Conservation (phyloP, 2,113 vertebrate genomes). For the Cacatua alba region DNA sequence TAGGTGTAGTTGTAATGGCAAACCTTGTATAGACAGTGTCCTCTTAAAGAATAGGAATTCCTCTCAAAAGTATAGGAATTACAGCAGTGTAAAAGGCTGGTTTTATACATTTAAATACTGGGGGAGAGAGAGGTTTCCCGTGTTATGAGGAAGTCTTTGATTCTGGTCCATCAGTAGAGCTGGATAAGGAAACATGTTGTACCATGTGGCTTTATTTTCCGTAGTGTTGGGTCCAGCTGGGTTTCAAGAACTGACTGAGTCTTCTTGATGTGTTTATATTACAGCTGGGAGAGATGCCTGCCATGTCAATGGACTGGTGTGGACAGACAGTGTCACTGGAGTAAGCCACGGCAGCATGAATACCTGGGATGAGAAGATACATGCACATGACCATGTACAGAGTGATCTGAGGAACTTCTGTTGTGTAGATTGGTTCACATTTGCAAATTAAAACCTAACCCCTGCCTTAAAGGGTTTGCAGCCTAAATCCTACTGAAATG, state of each 20-base stretch:
- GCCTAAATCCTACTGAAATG: not conserved
- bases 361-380: not conserved
- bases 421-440: not conserved
- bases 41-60: not conserved
- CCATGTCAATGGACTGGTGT: fast-evolving
- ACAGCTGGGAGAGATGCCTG: not conserved
- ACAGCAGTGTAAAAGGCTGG: not conserved
- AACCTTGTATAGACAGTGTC: not conserved
- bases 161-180: not conserved
- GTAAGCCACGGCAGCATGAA: not conserved
- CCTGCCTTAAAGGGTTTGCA: not conserved
- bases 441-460: not conserved
- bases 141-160: not conserved
- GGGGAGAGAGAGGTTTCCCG: not conserved
- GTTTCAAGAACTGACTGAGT: not conserved
- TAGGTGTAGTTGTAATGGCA: not conserved
- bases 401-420: not conserved
- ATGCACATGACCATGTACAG: fast-evolving
- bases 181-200: not conserved
- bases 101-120: not conserved
- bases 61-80: not conserved
- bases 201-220: not conserved
- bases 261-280: not conserved
- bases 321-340: not conserved
- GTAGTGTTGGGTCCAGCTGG: not conserved